Percentiles rank a stretch among this genome's conserved stretches.
Evolutionary conservation across 2,797 vertebrate species (phyloP).

Genomic region (Cyprinella venusta): DNA sequence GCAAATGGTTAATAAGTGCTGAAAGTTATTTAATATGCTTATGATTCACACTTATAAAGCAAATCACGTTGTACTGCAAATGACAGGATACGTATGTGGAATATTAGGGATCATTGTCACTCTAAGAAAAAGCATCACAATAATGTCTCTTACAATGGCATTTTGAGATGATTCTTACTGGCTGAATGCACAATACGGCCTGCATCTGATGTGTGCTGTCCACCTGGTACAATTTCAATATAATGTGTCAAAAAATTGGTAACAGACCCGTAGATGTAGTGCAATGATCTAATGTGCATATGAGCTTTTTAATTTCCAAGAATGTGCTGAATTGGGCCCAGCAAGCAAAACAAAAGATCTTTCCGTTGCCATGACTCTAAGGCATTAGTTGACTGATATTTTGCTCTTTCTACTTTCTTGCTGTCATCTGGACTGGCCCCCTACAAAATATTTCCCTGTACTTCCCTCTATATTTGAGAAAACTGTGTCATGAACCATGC

Average conservation of each 20-base stretch:
- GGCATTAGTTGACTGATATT: constrained; percentile 52
- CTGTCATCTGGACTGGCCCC: background rate
- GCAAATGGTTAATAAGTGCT: too few species aligned
- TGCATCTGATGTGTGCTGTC: background rate
- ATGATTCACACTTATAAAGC: background rate
- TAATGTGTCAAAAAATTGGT: background rate
- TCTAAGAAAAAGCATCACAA: background rate
- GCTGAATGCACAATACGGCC: background rate
- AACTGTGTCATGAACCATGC: background rate
- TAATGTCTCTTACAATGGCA: background rate
- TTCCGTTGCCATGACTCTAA: constrained; percentile 47
- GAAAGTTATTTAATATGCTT: background rate
- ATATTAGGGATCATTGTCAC: background rate
- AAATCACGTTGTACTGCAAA: background rate
- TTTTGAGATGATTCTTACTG: background rate
- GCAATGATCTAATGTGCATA: too few species aligned
- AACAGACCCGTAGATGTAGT: background rate
- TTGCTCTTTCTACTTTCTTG: background rate
- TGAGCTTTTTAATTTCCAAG: constrained; percentile 15
- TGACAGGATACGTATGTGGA: background rate
- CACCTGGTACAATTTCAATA: background rate
- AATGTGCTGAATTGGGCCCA: constrained; percentile 19
- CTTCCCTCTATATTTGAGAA: background rate
- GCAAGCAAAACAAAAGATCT: constrained; percentile 48
- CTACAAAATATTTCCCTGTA: background rate